Evolutionary conservation across 2,888 invertebrate genomes (phyloP).

Genomic region (Drosophila cracens): DNA sequence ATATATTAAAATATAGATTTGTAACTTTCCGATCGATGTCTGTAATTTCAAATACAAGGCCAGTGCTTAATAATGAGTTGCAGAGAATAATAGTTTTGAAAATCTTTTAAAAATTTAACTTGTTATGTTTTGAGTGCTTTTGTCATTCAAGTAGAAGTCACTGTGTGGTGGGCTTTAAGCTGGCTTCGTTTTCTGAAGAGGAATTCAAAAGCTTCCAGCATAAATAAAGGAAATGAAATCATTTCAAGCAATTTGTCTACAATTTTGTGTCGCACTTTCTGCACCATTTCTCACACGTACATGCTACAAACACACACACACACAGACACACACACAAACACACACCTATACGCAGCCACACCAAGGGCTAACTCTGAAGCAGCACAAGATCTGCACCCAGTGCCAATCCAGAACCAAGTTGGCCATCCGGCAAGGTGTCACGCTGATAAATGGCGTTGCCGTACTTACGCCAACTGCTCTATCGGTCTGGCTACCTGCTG

Average conservation of each 20-base stretch:
- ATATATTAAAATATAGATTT: not conserved
- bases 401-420: slow-evolving; percentile 48
- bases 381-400: slow-evolving; percentile 16
- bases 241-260: slow-evolving; percentile 80
- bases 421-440: slow-evolving; percentile 77
- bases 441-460: slow-evolving; percentile 79
- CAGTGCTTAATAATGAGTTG: not conserved
- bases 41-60: not conserved
- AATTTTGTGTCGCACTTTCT: slow-evolving; percentile 82
- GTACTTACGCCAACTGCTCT: slow-evolving; percentile 73
- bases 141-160: slow-evolving; percentile 19
- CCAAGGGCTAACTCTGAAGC: slow-evolving; percentile 9
- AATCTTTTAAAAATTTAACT: slow-evolving; percentile 2
- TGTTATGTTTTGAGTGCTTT: not conserved
- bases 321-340: slow-evolving; percentile 18
- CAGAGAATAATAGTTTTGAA: too few species aligned
- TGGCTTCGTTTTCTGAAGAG: slow-evolving; percentile 21
- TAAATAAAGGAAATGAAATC: slow-evolving; percentile 80
- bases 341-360: slow-evolving; percentile 10
- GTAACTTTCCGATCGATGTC: not conserved
- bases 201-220: slow-evolving; percentile 43
- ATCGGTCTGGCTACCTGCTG: slow-evolving; percentile 45
- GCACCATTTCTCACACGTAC: slow-evolving; percentile 79
- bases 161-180: slow-evolving; percentile 15
- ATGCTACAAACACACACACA: slow-evolving; percentile 43